Evolutionary conservation across 2,113 vertebrate genomes (phyloP), one percentile per base, ranked within the genome.

Genomic region (Amblyornis subalaris): DNA sequence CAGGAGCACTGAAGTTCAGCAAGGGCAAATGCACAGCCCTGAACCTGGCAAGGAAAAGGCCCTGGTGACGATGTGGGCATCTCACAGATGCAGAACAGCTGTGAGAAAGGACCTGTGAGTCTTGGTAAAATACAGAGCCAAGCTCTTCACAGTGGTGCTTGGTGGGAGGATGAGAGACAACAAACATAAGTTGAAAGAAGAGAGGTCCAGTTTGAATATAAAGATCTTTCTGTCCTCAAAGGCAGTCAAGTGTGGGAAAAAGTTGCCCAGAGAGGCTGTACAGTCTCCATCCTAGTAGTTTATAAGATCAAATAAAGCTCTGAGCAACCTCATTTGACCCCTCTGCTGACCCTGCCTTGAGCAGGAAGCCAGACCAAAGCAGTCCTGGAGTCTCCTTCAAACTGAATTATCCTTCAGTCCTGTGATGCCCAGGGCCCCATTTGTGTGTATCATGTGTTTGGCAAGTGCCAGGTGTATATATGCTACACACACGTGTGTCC

Each of bases 311-410:
- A 60, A 53, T 53, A 71, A 89, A 84, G 31, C 35, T 70, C 51
- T 28, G 28, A 66, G 51, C 1, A 1, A 80, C 67, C 35, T 74
- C 4, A 2, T 73, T 79, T 74, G 71, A 73, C 58, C 50, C 73
- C 71, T 65, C 83, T 84, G 23, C 80, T 77, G 84, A 74, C 84
- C 44, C 60, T 60, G 14, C 60, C 77, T 81, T 84, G 76, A 94
- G 51, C 64, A 62, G 47, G 61, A 86, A 60, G 28, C 53, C 40
- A 36, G 54, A 66, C 83, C 25, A 76, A 51, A 73, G 42, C 64
- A 50, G 36, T 92, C 65, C 50, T 54, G 51, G 62, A 61, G 61
- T 71, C 44, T 71, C 84, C 74, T 85, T 78, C 77, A 79, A 26
- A 16, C 7, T 3, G 4, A 57, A 26, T 82, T 72, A 57, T 53